Evolutionary conservation across 2,113 vertebrate species (phyloP).

Genomic region (Stigmatopora nigra): DNA sequence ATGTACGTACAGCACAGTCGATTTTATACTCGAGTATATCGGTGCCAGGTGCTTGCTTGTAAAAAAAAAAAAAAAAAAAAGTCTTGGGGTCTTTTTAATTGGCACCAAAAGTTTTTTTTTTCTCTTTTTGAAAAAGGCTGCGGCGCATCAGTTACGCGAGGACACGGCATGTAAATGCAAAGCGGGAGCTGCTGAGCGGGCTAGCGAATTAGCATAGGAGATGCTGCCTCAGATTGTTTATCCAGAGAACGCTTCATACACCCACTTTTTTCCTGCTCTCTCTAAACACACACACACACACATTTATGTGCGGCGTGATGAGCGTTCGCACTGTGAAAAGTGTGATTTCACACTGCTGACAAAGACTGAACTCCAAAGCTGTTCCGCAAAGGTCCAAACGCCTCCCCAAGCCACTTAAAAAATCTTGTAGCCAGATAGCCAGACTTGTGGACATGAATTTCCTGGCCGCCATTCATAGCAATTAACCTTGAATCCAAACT

Average conservation of each 20-base stretch:
- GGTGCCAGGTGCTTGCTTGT: constrained; percentile 19
- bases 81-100: not conserved
- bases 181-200: constrained; percentile 44
- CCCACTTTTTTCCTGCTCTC: constrained; percentile 15
- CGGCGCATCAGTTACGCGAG: constrained; percentile 42
- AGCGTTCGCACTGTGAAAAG: constrained; percentile 53
- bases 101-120: not conserved
- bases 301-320: constrained; percentile 26
- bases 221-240: constrained; percentile 70
- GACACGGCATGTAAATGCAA: constrained; percentile 51
- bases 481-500: too few species aligned
- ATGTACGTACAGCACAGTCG: not conserved
- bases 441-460: constrained; percentile 25
- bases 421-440: constrained; percentile 28
- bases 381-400: constrained; percentile 48
- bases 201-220: constrained; percentile 60
- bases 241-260: constrained; percentile 44
- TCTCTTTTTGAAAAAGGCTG: constrained; percentile 3
- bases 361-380: constrained; percentile 59
- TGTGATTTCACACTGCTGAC: constrained; percentile 67
- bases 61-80: too few species aligned
- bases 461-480: constrained; percentile 9
- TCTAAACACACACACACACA: constrained; percentile 15
- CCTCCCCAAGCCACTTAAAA: constrained; percentile 8
- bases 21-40: not conserved